Percentiles rank a stretch among this genome's conserved stretches.
Evolutionary conservation across 2,113 vertebrate species (phyloP).

Genomic region (Etheostoma cragini): DNA sequence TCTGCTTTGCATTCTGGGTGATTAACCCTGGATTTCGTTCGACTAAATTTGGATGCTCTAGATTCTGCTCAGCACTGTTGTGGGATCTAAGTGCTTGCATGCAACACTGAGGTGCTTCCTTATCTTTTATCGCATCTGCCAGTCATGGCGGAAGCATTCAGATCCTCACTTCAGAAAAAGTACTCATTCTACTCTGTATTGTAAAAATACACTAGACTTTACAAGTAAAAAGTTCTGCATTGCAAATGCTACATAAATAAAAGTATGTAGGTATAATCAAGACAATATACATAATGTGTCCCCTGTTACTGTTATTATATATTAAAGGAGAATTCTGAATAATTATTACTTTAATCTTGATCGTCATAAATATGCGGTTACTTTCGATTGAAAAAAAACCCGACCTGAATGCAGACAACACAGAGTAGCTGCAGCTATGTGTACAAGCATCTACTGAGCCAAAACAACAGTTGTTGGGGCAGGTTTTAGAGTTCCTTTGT

Average conservation of each 20-base stretch:
- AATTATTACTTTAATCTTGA: no score
- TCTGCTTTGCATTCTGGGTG: constrained; percentile 67
- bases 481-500: no score
- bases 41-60: constrained; percentile 82
- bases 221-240: not conserved
- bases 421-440: no score
- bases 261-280: not conserved
- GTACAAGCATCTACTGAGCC: no score
- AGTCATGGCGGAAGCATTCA: constrained; percentile 5
- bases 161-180: not conserved
- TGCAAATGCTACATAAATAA: no score
- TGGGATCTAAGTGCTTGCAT: constrained; percentile 50
- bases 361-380: no score
- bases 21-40: constrained; percentile 77
- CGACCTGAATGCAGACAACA: no score
- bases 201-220: not conserved
- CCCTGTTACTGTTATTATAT: not conserved
- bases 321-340: not conserved
- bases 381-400: no score
- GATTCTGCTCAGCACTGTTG: constrained; percentile 57
- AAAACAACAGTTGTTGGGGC: no score
- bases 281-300: not conserved
- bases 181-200: not conserved
- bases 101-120: constrained; percentile 53
- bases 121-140: constrained; percentile 59